Evolutionary conservation across 2,797 vertebrate species (phyloP).

Genomic region (Odontamblyopus rebecca): DNA sequence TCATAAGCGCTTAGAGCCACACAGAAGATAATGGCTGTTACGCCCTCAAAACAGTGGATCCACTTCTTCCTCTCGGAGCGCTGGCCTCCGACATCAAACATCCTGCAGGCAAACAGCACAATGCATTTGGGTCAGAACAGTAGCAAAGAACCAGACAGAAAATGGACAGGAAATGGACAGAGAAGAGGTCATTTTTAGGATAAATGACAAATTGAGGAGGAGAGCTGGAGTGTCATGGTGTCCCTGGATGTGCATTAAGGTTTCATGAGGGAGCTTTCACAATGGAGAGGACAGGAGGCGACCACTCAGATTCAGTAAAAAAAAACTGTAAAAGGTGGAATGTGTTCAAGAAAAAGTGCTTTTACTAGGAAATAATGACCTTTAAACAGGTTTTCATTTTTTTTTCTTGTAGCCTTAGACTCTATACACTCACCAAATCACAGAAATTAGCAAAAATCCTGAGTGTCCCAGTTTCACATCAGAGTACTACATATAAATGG

Average conservation of each 20-base stretch:
- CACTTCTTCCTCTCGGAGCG: constrained; percentile 88
- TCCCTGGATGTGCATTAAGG: constrained; percentile 43
- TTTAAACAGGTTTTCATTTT: too few species aligned
- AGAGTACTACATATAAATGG: too few species aligned
- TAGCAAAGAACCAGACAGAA: background rate
- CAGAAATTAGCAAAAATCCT: background rate
- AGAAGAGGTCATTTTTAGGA: constrained; percentile 19
- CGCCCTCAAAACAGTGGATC: constrained; percentile 98
- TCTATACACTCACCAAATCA: background rate
- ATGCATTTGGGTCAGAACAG: background rate
- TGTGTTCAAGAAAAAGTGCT: background rate
- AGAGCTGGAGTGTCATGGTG: constrained; percentile 33
- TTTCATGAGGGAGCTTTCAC: constrained; percentile 55
- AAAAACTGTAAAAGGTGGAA: background rate
- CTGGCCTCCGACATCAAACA: constrained; percentile 81
- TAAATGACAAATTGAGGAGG: background rate
- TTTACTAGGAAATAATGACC: background rate
- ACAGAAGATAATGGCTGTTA: constrained; percentile 97
- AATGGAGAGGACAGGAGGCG: constrained; percentile 9
- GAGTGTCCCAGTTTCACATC: too few species aligned
- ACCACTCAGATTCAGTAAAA: constrained; percentile 22
- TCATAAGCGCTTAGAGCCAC: constrained; percentile 96
- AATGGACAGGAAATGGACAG: constrained; percentile 13
- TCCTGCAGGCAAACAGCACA: constrained; percentile 55
- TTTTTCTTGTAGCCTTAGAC: too few species aligned